A percentile compares a stretch with the other conserved stretches of the same genome.
These are phyloP conservation scores for Eptesicus fuscus DNA, from an alignment of 2,113 vertebrate species.

Conservation along the genomic window DNA sequence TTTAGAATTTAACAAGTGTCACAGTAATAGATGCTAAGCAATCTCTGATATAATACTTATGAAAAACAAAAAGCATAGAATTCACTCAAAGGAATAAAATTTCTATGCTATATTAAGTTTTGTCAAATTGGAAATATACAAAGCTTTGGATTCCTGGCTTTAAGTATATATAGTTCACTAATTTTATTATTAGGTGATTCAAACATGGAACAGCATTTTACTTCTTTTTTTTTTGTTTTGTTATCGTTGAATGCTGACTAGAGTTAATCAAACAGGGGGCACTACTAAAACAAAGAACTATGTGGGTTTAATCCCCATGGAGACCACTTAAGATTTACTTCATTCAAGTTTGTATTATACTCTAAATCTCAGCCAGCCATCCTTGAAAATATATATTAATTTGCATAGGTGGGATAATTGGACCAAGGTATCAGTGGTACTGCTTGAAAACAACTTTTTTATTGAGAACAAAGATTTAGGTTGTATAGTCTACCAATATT, in stretches of 20 bases:
- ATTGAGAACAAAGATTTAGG: neutral
- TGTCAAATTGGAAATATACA: neutral
- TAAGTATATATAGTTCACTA: neutral
- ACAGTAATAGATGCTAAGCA: neutral
- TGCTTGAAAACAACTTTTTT: neutral
- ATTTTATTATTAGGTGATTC: neutral
- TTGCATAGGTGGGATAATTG: neutral
- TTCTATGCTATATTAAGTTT: neutral
- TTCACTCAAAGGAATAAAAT: neutral
- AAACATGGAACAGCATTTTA: neutral
- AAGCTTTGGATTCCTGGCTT: neutral
- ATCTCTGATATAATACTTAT: neutral
- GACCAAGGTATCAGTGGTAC: neutral
- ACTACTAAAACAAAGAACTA: neutral
- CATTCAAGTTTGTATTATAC: neutral
- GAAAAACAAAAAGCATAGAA: neutral
- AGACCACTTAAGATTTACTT: neutral
- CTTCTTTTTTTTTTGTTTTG: neutral
- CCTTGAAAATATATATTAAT: neutral
- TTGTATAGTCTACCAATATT: neutral
- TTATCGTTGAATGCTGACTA: neutral
- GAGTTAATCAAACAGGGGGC: neutral
- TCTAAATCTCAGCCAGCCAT: neutral
- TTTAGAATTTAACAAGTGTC: neutral
- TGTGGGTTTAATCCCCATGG: neutral